Conservation (phyloP, 1,140 invertebrate species). For the Drosophila trapezifrons region DNA sequence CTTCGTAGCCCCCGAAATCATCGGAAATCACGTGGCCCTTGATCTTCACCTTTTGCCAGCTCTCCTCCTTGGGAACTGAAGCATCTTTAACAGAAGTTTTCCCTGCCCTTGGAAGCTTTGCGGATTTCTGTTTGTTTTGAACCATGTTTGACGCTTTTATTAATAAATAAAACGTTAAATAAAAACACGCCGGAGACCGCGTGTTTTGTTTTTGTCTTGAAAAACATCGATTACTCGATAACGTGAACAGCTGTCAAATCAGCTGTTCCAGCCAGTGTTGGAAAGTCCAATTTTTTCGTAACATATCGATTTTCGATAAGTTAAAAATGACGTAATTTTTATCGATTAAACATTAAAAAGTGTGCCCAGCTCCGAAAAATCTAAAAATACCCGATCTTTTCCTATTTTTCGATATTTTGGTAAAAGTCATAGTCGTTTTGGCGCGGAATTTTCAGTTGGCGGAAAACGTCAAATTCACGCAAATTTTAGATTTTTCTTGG, state of each 20-base stretch:
- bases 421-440: no score
- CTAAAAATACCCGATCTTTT: no score
- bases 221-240: constrained; percentile 3
- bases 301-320: no score
- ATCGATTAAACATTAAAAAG: no score
- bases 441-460: no score
- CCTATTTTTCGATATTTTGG: no score
- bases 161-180: constrained; percentile 3
- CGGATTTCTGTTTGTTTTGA: constrained; percentile 27
- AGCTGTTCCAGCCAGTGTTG: constrained; percentile 32
- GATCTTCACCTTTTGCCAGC: constrained; percentile 81
- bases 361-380: no score
- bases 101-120: constrained; percentile 19
- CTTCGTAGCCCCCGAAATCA: constrained; percentile 75
- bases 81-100: neutral
- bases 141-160: constrained; percentile 31
- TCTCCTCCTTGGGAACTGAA: constrained; percentile 26
- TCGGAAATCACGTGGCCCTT: constrained; percentile 80
- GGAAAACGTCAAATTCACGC: no score
- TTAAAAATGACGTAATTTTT: no score
- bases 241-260: neutral
- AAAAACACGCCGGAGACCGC: constrained; percentile 42
- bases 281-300: no score
- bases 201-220: constrained; percentile 39
- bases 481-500: no score